Conservation (phyloP, 2,797 vertebrate species). For the Loris lydekkerianus region DNA sequence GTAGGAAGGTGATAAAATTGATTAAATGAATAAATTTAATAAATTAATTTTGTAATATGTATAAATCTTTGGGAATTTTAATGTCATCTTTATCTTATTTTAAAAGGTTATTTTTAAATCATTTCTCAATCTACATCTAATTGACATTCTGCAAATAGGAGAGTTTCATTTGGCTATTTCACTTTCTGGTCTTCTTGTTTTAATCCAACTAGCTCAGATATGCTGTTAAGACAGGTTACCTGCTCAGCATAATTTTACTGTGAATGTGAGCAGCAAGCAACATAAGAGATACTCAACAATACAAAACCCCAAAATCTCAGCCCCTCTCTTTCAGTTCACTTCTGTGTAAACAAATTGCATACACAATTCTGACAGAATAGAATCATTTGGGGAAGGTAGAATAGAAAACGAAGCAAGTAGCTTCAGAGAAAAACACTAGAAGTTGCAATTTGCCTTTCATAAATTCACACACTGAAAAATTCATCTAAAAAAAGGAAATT, state of each 20-base stretch:
- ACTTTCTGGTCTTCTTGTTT: not conserved
- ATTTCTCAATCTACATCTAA: not conserved
- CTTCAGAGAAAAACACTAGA: conserved; percentile 74
- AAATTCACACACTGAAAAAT: conserved; percentile 78
- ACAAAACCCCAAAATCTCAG: conserved; percentile 39
- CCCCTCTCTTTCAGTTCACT: conserved; percentile 23
- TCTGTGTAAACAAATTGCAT: conserved; percentile 38
- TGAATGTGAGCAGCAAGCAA: not conserved
- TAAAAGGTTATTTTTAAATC: not conserved
- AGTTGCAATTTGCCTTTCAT: conserved; percentile 78
- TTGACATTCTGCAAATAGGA: not conserved
- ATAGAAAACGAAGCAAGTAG: conserved; percentile 63
- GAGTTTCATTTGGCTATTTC: conserved; percentile 23
- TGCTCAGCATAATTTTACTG: conserved; percentile 32
- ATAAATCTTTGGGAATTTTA: not conserved
- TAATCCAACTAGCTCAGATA: not conserved
- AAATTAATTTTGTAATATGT: not conserved
- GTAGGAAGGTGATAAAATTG: not conserved
- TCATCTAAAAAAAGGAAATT: conserved; percentile 80
- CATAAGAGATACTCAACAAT: conserved; percentile 9
- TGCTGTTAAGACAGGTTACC: not conserved
- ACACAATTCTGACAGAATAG: conserved; percentile 69
- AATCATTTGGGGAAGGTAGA: conserved; percentile 64
- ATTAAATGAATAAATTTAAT: not conserved
- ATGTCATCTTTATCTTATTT: not conserved